Evolutionary conservation across 2,888 invertebrate genomes (phyloP), one percentile per base, ranked within the genome.

Genomic region (Troides helena): DNA sequence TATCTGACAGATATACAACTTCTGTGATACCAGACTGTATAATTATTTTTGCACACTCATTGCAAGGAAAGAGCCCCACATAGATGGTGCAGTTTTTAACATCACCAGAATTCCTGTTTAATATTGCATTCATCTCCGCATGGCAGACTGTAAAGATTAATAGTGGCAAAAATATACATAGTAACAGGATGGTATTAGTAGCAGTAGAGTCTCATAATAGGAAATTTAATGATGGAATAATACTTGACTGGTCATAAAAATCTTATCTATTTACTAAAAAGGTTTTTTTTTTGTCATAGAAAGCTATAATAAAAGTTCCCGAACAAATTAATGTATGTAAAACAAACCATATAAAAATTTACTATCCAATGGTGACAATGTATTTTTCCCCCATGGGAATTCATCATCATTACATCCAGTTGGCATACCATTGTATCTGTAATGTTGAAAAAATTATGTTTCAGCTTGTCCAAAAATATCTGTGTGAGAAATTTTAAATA

Each of bases 31-130:
- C 97, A 1, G 98, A 95, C 82, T 99, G 99, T 76, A 99, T 98
- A 50, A 99, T 98, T 50, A 99, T 93, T 87, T 99, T 99, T 0
- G 99, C 97, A 90, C 99, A 99, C 86, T 99, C 99, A 82, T 99
- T 99, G 86, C 99, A 99, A 0, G 99, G 99, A 85, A 99, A 99
- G 23, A 98, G 88, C 0, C 96, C 96, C 0, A 98, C 97, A 82
- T 98, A 99, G 0, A 99, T 95, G 0, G 94, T 94, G 80, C 98
- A 98, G 74, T 95, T 94, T 76, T 94, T 95, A 0, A 98, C 93
- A 88, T 96, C 95, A 0, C 95, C 93, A 0, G 94, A 93, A 84
- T 98, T 98, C 85, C 96, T 98, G 85, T 99, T 99, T 21, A 99
- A 81, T 74, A 99, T 97, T 0, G 99, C 99, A 91, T 99, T 99